A percentile compares a stretch with the other conserved stretches of the same genome.
Conservation (phyloP, 2,888 invertebrate species). For the Onthophagus sagittarius region DNA sequence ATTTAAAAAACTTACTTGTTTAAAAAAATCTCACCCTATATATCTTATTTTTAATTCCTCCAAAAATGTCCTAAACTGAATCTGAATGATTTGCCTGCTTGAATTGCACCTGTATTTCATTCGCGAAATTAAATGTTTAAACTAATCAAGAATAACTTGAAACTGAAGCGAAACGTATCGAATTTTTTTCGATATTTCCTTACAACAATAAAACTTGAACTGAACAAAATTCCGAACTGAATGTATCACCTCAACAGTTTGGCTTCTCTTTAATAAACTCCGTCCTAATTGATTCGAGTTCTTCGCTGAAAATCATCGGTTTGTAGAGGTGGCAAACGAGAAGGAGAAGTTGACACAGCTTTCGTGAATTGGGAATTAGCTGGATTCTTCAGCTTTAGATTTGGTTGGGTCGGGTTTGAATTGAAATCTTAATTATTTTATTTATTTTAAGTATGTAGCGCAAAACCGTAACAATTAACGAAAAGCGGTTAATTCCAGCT, state of each 20-base stretch:
- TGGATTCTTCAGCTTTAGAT: background rate
- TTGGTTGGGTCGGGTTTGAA: background rate
- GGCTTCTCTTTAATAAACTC: background rate
- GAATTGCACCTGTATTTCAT: conserved; percentile 44
- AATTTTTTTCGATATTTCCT: no score
- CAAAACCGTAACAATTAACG: background rate
- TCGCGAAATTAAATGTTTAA: conserved; percentile 28
- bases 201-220: no score
- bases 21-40: conserved; percentile 19
- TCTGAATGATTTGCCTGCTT: conserved; percentile 50
- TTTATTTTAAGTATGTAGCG: background rate
- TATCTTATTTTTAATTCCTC: conserved; percentile 21
- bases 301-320: background rate
- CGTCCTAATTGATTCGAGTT: background rate
- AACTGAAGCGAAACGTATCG: background rate
- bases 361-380: no score
- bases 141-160: conserved; percentile 2
- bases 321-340: background rate
- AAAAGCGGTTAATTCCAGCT: background rate
- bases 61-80: conserved; percentile 52
- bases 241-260: background rate
- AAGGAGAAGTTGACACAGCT: background rate
- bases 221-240: background rate
- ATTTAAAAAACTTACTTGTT: conserved; percentile 16
- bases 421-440: background rate